Percentiles rank a stretch among this genome's conserved stretches.
Conservation (phyloP, 2,797 vertebrate genomes). For the Argya squamiceps region DNA sequence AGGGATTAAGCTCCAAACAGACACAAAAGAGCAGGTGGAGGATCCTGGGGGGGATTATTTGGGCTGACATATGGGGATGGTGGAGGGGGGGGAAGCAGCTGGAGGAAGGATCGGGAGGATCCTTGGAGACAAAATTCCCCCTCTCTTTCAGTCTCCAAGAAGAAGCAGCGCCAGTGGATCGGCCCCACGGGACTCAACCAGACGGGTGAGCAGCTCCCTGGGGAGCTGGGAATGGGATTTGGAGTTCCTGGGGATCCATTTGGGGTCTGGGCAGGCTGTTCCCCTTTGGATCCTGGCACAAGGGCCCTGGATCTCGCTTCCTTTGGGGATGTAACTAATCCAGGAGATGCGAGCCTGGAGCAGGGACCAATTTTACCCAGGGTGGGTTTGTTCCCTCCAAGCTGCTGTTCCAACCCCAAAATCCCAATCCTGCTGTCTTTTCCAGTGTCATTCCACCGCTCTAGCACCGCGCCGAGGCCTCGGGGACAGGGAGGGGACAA, state of each 20-base stretch:
- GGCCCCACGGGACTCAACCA: conserved; percentile 75
- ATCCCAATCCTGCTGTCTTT: background rate
- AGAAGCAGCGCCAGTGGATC: conserved; percentile 77
- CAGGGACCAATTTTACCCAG: rapidly evolving
- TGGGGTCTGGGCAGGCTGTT: rapidly evolving
- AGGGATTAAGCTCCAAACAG: background rate
- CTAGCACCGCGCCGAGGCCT: conserved; percentile 20
- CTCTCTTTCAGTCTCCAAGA: conserved; percentile 66
- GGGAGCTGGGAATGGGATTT: background rate
- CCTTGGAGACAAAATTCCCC: background rate
- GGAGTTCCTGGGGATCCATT: background rate
- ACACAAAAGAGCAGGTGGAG: background rate
- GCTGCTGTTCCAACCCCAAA: too few species aligned
- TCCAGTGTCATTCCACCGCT: conserved; percentile 77
- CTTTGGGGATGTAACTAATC: background rate
- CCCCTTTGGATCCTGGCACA: background rate
- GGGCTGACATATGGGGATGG: background rate
- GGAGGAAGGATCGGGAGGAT: background rate
- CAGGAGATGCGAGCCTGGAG: rapidly evolving
- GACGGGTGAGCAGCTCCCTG: conserved; percentile 42
- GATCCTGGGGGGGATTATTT: background rate
- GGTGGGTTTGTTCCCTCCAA: rapidly evolving
- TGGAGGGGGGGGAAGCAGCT: background rate
- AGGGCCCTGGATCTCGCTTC: background rate
- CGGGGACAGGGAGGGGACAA: conserved; percentile 48